Percentiles rank a stretch among this genome's conserved stretches.
These are phyloP conservation scores for Rhinoderma darwinii DNA, from an alignment of 2,113 vertebrate genomes.

Conservation along the genomic window DNA sequence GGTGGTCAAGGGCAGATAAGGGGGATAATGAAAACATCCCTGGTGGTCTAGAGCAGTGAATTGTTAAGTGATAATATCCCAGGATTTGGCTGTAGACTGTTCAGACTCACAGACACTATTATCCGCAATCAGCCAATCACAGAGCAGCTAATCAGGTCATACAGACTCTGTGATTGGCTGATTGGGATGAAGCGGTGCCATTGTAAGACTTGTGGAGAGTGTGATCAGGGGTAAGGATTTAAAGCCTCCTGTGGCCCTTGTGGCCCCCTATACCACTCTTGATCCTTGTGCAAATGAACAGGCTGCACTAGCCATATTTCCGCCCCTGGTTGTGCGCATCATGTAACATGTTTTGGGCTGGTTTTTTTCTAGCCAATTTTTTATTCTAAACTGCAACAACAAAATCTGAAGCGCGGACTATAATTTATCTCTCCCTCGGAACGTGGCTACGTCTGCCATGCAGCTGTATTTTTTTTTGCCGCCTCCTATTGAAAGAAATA, in stretches of 20 bases:
- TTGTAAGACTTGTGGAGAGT: not conserved
- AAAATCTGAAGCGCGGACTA: not conserved
- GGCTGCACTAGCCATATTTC: not conserved
- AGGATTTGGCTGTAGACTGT: too few relatives aligned
- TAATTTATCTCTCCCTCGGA: constrained; percentile 26
- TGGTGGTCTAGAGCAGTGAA: too few relatives aligned
- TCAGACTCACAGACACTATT: too few relatives aligned
- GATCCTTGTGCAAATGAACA: not conserved
- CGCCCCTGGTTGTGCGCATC: not conserved
- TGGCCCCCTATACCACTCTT: not conserved
- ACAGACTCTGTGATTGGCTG: not conserved
- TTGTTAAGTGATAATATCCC: too few relatives aligned
- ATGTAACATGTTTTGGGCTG: not conserved
- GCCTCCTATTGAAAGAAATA: constrained; percentile 27
- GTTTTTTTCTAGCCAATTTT: not conserved
- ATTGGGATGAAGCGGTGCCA: not conserved
- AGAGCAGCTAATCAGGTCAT: too few relatives aligned
- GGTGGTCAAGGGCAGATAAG: too few relatives aligned
- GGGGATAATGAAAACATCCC: too few relatives aligned
- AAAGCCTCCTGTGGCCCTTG: not conserved
- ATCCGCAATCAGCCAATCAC: too few relatives aligned
- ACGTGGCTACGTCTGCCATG: constrained; percentile 24
- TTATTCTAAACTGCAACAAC: not conserved
- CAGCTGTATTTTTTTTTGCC: constrained; percentile 40
- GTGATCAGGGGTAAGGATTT: not conserved